Percentiles rank a stretch among this genome's conserved stretches.
These are phyloP conservation scores for Oscheius sp. DNA, from an alignment of 2,888 invertebrate genomes.

Conservation along the genomic window DNA sequence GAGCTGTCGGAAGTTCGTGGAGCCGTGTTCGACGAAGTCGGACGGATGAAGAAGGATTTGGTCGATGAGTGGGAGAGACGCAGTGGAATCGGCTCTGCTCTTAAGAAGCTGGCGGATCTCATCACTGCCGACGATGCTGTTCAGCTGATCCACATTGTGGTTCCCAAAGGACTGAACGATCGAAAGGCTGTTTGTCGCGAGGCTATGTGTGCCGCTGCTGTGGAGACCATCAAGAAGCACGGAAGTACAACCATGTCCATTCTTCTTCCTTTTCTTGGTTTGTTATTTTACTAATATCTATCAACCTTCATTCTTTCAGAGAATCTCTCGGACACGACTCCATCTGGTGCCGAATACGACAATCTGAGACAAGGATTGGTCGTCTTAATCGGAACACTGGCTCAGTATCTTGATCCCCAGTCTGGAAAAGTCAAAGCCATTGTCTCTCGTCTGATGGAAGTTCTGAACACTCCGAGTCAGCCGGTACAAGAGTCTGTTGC, in stretches of 20 bases:
- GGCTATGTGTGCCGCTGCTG: slow-evolving; percentile 93
- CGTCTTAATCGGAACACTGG: slow-evolving; percentile 94
- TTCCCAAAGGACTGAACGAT: slow-evolving; percentile 88
- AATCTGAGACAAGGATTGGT: slow-evolving; percentile 92
- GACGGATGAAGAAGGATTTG: slow-evolving; percentile 84
- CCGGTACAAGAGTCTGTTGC: slow-evolving; percentile 96
- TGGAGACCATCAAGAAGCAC: slow-evolving; percentile 89
- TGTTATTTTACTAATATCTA: slow-evolving; percentile 1
- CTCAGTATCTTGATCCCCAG: slow-evolving; percentile 77
- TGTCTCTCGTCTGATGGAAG: slow-evolving; percentile 87
- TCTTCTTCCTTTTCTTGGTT: slow-evolving; percentile 74
- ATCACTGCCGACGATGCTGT: slow-evolving; percentile 43
- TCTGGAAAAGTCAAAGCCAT: slow-evolving; percentile 83
- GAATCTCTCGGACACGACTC: slow-evolving; percentile 57
- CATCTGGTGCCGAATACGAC: slow-evolving; percentile 80
- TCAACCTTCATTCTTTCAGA: slow-evolving; percentile 34
- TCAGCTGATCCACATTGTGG: slow-evolving; percentile 74
- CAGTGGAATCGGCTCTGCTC: slow-evolving; percentile 32
- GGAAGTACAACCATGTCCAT: slow-evolving; percentile 80
- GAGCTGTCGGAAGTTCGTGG: slow-evolving; percentile 72
- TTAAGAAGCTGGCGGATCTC: slow-evolving; percentile 39
- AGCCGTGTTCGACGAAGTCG: slow-evolving; percentile 85
- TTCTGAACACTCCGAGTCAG: slow-evolving; percentile 84
- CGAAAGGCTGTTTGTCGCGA: slow-evolving; percentile 82
- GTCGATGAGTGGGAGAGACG: slow-evolving; percentile 89